phyloP scores from a whole-genome alignment of 2,888 invertebrate species.

The Mechanitis messenoides region DNA sequence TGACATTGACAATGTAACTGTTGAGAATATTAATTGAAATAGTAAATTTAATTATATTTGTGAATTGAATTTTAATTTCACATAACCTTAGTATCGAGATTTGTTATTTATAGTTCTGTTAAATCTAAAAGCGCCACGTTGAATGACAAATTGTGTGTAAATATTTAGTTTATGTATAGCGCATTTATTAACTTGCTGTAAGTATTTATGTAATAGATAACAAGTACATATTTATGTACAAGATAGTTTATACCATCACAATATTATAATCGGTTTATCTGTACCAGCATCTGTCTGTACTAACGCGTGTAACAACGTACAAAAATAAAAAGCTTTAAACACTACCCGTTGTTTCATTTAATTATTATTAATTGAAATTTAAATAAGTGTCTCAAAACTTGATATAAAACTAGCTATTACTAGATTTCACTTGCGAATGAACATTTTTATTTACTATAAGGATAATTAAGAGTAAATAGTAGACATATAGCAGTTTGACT shows the following conservation, averaged over 20 bases:
- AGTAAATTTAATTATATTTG: not conserved
- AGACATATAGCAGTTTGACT: too few species aligned
- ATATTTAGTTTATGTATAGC: slow-evolving; percentile 66
- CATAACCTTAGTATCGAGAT: too few species aligned
- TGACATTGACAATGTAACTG: slow-evolving; percentile 7
- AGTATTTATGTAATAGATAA: slow-evolving; percentile 52
- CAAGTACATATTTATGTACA: slow-evolving; percentile 29
- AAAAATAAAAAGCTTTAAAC: slow-evolving; percentile 74
- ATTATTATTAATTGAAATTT: not conserved
- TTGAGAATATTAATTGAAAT: not conserved
- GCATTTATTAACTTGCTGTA: slow-evolving; percentile 71
- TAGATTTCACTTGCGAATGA: too few species aligned
- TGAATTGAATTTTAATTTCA: not conserved
- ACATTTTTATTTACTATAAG: too few species aligned
- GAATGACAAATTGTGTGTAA: slow-evolving; percentile 44
- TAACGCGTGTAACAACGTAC: slow-evolving; percentile 70
- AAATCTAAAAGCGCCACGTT: slow-evolving; percentile 5
- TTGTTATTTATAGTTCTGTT: too few species aligned
- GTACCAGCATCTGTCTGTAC: slow-evolving; percentile 54
- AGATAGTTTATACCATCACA: slow-evolving; percentile 37
- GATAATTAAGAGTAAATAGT: too few species aligned
- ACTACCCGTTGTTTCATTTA: slow-evolving; percentile 39
- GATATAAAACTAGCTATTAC: too few species aligned
- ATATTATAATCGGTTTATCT: slow-evolving; percentile 36
- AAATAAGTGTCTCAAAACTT: too few species aligned